These are phyloP conservation scores for Leptinotarsa lineolata DNA, from an alignment of 1,140 invertebrate species.

Conservation along the genomic window DNA sequence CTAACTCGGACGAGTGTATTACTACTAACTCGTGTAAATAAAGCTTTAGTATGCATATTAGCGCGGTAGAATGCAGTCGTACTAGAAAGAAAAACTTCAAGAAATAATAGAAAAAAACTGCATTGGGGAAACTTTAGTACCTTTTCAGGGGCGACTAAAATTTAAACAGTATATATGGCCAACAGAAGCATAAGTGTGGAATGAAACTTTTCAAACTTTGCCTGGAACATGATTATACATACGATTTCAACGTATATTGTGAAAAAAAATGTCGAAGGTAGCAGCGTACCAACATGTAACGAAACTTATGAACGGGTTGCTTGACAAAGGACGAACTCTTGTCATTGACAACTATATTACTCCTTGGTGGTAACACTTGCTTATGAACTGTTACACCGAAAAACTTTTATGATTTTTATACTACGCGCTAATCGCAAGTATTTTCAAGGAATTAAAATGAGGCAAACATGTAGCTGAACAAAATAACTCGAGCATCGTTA, in stretches of 20 bases:
- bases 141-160: conserved; percentile 52
- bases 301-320: conserved; percentile 37
- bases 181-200: conserved; percentile 55
- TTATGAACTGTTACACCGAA: conserved; percentile 35
- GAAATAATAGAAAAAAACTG: conserved; percentile 25
- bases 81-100: too few species aligned
- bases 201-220: conserved; percentile 56
- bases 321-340: conserved; percentile 50
- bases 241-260: conserved; percentile 50
- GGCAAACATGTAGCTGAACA: not conserved
- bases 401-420: not conserved
- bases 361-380: conserved; percentile 48
- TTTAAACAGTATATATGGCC: conserved; percentile 55
- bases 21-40: too few species aligned
- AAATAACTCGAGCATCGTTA: not conserved
- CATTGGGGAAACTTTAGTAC: conserved; percentile 56
- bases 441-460: not conserved
- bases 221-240: conserved; percentile 51
- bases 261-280: conserved; percentile 30
- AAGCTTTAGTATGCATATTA: not conserved
- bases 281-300: conserved; percentile 27
- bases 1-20: too few species aligned
- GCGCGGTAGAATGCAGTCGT: not conserved
- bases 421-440: not conserved
- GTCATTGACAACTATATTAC: conserved; percentile 56